These are phyloP conservation scores for Cataglyphis albicans DNA, from an alignment of 2,888 invertebrate species.

Conservation along the genomic window DNA sequence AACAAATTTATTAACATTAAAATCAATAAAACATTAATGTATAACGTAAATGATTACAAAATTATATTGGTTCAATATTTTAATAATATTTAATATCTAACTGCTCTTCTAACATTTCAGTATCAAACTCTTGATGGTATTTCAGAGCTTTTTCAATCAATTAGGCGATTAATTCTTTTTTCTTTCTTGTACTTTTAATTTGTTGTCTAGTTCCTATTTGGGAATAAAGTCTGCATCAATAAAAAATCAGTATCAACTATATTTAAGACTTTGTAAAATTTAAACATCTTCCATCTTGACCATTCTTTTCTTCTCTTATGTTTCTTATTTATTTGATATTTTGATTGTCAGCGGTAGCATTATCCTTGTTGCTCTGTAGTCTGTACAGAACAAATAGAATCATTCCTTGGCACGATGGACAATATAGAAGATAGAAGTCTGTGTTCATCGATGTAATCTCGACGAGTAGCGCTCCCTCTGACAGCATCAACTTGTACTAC, in stretches of 20 bases:
- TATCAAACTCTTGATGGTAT: slow-evolving; percentile 90
- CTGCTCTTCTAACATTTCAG: slow-evolving; percentile 88
- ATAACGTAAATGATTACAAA: neutral
- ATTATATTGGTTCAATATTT: neutral
- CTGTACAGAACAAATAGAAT: slow-evolving; percentile 86
- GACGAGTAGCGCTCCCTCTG: neutral
- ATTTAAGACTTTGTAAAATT: slow-evolving; percentile 96
- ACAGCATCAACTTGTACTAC: neutral
- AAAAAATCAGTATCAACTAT: slow-evolving; percentile 97
- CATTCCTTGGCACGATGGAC: slow-evolving; percentile 82
- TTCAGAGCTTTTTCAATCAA: slow-evolving; percentile 92
- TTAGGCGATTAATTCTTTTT: slow-evolving; percentile 90
- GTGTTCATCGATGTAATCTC: neutral
- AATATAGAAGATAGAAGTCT: too few relatives aligned
- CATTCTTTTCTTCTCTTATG: slow-evolving; percentile 91
- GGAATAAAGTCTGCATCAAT: slow-evolving; percentile 94
- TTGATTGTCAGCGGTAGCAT: slow-evolving; percentile 12
- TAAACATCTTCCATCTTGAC: slow-evolving; percentile 92
- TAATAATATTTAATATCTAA: slow-evolving; percentile 83
- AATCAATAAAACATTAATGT: neutral
- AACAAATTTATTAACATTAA: too few relatives aligned
- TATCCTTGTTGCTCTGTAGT: slow-evolving; percentile 77
- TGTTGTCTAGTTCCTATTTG: slow-evolving; percentile 92
- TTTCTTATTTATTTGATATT: slow-evolving; percentile 88
- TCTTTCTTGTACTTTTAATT: slow-evolving; percentile 97